Conservation (phyloP, 2,113 vertebrate species). For the Seriola quinqueradiata region DNA sequence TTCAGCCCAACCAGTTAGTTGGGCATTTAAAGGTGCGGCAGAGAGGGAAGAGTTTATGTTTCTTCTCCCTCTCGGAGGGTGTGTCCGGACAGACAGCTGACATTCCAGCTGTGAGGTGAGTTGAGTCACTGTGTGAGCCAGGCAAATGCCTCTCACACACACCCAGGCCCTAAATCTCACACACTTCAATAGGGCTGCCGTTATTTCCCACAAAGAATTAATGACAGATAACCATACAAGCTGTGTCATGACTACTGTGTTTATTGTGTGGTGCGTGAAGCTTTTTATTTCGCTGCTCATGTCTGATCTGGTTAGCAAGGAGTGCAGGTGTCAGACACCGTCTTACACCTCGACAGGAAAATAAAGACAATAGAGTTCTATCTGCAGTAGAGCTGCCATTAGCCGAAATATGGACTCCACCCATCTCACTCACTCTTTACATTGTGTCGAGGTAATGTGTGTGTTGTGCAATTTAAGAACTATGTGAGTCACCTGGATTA, state of each 20-base stretch:
- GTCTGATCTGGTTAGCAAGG: slow-evolving; percentile 18
- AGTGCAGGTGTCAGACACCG: slow-evolving; percentile 23
- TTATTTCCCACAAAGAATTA: slow-evolving; percentile 63
- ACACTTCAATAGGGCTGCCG: slow-evolving; percentile 62
- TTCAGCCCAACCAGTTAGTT: slow-evolving; percentile 47
- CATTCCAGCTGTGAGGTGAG: slow-evolving; percentile 85
- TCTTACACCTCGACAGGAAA: slow-evolving; percentile 17
- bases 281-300: slow-evolving; percentile 23
- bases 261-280: slow-evolving; percentile 28
- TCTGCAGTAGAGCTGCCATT: neutral
- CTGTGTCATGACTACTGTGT: slow-evolving; percentile 48
- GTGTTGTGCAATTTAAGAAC: slow-evolving; percentile 60
- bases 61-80: slow-evolving; percentile 66
- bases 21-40: slow-evolving; percentile 69
- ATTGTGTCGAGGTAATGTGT: slow-evolving; percentile 53
- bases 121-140: slow-evolving; percentile 76
- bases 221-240: slow-evolving; percentile 42
- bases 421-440: slow-evolving; percentile 32
- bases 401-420: slow-evolving; percentile 29
- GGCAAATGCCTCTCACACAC: slow-evolving; percentile 80
- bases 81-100: slow-evolving; percentile 84
- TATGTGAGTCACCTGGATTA: slow-evolving; percentile 60
- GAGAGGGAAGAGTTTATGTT: slow-evolving; percentile 62
- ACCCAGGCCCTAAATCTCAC: slow-evolving; percentile 76
- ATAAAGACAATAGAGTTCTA: slow-evolving; percentile 1